Evolutionary conservation across 1,140 invertebrate species (phyloP).

Genomic region (Rhopalosiphum padi): DNA sequence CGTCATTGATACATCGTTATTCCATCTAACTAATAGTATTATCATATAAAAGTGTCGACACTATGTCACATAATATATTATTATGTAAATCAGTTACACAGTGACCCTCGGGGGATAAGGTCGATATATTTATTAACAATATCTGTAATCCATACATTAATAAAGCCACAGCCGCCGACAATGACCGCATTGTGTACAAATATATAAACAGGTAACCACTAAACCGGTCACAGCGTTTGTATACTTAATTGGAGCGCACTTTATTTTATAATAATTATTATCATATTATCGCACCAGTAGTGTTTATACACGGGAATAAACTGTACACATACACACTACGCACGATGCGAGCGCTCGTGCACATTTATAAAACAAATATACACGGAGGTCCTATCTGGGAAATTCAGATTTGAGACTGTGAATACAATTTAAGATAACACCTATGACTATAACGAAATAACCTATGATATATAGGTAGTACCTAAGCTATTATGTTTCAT

Average conservation of each 20-base stretch:
- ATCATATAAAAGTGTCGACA: background rate
- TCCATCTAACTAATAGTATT: background rate
- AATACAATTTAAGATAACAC: background rate
- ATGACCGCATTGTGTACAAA: background rate
- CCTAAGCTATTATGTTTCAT: no score
- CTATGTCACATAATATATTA: background rate
- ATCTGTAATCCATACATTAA: background rate
- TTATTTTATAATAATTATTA: background rate
- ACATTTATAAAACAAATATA: background rate
- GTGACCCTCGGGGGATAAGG: background rate
- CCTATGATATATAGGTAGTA: background rate
- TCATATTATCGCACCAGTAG: slow-evolving; percentile 12
- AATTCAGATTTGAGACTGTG: background rate
- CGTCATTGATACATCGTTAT: background rate
- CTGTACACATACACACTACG: background rate
- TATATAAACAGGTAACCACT: background rate
- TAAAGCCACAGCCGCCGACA: background rate
- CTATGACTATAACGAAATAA: background rate
- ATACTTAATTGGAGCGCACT: background rate
- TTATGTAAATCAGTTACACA: background rate
- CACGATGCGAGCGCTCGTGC: background rate
- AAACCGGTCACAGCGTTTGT: background rate
- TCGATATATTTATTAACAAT: background rate
- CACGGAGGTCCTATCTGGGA: background rate
- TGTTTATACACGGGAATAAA: background rate